Evolutionary conservation across 2,888 invertebrate genomes (phyloP), one percentile per base, ranked within the genome.

Genomic region (Coenonympha arcania): DNA sequence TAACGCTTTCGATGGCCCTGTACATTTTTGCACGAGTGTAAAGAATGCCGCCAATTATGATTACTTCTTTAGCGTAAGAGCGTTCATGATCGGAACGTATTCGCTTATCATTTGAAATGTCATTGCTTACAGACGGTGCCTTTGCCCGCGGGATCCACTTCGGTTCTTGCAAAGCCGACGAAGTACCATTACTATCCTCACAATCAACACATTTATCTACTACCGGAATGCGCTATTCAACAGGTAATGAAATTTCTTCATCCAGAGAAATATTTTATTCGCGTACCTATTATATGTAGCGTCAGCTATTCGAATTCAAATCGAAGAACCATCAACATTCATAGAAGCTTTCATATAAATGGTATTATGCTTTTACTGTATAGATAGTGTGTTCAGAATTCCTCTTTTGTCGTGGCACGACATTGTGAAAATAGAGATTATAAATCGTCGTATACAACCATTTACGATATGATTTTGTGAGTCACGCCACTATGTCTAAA

Each of bases 121-220:
- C 42, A 71, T 72, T 69, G 48, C 57, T 89, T 90, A 59, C 89
- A 92, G 92, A 91, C 92, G 66, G 84, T 90, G 59, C 90, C 90
- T 46, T 71, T 92, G 64, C 92, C 90, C 41, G 90, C 89, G 36
- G 89, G 89, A 15, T 89, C 91, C 36, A 89, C 91, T 54, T 90
- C 91, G 50, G 90, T 90, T 37, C 84, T 93, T 59, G 92, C 93
- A 42, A 95, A 95, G 75, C 95, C 95, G 19, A 95, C 95, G 57
- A 95, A 95, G 86, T 95, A 96, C 83, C 95, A 96, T 79, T 95
- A 95, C 86, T 95, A 95, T 79, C 95, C 95, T 22, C 95, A 95
- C 85, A 95, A 95, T 83, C 95, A 95, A 80, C 95, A 95, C 83
- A 93, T 95, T 70, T 95, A 95, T 84, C 87, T 95, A 68, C 88